Base-by-base conservation (phyloP, 2,113 vertebrate species). In the Erythrocebus patas region DNA sequence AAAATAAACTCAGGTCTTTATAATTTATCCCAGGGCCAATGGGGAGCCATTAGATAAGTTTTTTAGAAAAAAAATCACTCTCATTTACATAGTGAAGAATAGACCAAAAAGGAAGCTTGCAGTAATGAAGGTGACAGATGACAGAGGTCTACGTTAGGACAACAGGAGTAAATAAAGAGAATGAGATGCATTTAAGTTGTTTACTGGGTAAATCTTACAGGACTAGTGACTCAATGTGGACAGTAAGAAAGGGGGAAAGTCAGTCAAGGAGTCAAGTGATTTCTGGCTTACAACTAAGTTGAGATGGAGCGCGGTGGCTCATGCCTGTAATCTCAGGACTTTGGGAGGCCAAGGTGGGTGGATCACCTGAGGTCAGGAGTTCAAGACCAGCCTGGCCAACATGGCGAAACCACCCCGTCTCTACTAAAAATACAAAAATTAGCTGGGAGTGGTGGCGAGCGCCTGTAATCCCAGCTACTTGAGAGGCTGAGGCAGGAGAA, bases 1-100 rank as follows among this genome's bases (percentile, higher is more conserved):
- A 84, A 94, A 94, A 89, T 11, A 84, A 89, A 32, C 66, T 92
- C 48, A 64, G 70, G 43, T 68, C 81, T 94, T 95, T 83, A 95
- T 11, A 81, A 89, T 94, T 64, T 91, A 92, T 86, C 9, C 43
- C 68, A 48, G 70, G 12, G 23, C 5, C 22, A 96, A 95, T 4
- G 38, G 70, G 18, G 18, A 86, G 14, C 45, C 79, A 76, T 18
- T 90, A 86, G 25, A 6, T 38, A 82, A 27, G 1, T 6, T 76
- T 92, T 93, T 87, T 55, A 50, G 23, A 61, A 95, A 89, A 95
- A 73, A 73, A 45, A 14, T 35, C 32, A 75, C 30, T 94, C 17
- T 66, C 57, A 90, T 48, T 94, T 86, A 75, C 14, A 81, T 17
- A 93, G 55, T 86, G 7, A 96, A 85, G 32, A 94, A 88, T 25